Base-by-base conservation (phyloP, 2,888 invertebrate species). In the Brassicogethes aeneus region DNA sequence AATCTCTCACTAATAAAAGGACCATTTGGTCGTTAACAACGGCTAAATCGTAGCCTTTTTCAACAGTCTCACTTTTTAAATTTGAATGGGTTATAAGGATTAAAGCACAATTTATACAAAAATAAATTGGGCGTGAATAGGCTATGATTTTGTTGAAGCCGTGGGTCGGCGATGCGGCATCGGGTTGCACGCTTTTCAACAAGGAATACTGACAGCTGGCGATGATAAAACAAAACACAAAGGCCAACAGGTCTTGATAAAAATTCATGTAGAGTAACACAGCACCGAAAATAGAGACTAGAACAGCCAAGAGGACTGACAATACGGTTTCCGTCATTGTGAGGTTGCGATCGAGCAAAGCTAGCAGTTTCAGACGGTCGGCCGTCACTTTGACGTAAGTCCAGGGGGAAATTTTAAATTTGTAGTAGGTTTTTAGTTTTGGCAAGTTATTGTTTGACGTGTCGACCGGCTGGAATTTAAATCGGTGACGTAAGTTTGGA, bases 131-230 rank as follows among this genome's bases (percentile, higher is more conserved):
- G 46, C 94, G 77, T 15, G 92, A 92, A 65, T 92, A 95, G 23
- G 92, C 87, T 29, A 95, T 92, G 56, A 94, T 82, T 56, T 90
- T 82, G 66, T 97, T 97, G 62, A 93, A 96, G 8, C 96, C 96
- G 67, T 99, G 99, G 30, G 95, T 94, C 0, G 99, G 97, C 2
- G 97, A 97, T 0, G 97, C 89, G 0, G 97, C 94, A 68, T 99
- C 99, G 0, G 99, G 99, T 62, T 99, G 99, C 1, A 99, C 99
- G 52, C 95, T 95, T 71, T 96, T 97, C 48, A 96, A 70, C 50
- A 97, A 71, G 0, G 94, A 95, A 68, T 97, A 99, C 68, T 99
- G 99, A 59, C 95, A 93, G 12, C 94, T 87, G 1, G 97, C 97
- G 56, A 96, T 92, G n/a, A 96, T 90, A 55, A 95, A 88, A 70